A percentile compares a stretch with the other conserved stretches of the same genome.
phyloP scores from a whole-genome alignment of 2,113 vertebrate genomes.

The Hippocampus abdominalis region DNA sequence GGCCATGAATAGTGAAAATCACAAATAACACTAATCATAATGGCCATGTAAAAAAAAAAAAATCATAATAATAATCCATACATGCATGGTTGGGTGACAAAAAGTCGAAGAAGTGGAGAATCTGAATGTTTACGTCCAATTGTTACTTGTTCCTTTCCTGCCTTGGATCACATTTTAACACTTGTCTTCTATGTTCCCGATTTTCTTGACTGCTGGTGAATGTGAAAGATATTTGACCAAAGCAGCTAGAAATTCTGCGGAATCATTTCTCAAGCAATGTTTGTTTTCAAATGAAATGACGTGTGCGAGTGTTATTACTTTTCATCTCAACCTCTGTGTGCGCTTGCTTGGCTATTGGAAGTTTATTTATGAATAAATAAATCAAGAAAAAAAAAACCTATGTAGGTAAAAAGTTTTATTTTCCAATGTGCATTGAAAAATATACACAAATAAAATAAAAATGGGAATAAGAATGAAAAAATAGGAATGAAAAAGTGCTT shows the following conservation, averaged over 20 bases:
- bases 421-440: not conserved
- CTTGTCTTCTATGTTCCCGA: slow-evolving; percentile 11
- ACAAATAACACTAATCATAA: no score
- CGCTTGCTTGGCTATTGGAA: slow-evolving; percentile 56
- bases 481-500: not conserved
- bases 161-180: slow-evolving; percentile 2
- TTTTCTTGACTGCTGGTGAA: slow-evolving; percentile 15
- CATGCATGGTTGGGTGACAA: no score
- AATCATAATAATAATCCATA: no score
- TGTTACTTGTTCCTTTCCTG: slow-evolving; percentile 3
- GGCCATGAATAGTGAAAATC: no score
- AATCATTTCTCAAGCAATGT: not conserved
- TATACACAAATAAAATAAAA: not conserved
- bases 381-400: slow-evolving; percentile 59
- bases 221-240: slow-evolving; percentile 25
- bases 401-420: slow-evolving; percentile 5
- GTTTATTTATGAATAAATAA: slow-evolving; percentile 71
- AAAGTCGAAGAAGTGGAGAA: no score
- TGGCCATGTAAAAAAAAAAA: no score
- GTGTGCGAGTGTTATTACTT: not conserved
- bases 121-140: not conserved
- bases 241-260: not conserved
- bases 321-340: slow-evolving; percentile 44
- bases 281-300: not conserved
- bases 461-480: not conserved